Base-by-base conservation (phyloP, 1,140 invertebrate species). In the Laodelphax striatellus region DNA sequence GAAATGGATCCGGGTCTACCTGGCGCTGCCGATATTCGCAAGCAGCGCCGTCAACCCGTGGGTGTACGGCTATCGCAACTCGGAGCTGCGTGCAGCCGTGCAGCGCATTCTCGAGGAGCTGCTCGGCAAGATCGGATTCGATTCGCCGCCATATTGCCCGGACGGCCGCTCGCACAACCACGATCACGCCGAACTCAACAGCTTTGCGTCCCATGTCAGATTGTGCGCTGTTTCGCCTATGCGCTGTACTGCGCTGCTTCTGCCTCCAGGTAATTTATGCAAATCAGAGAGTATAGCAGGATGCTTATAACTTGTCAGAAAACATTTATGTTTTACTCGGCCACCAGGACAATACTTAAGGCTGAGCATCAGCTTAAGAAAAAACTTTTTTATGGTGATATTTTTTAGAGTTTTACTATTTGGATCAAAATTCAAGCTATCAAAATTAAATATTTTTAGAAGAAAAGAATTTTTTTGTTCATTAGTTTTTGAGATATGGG, bases 51-150 rank as follows among this genome's bases (percentile, higher is more conserved):
- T 79, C 14, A 85, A 86, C 66, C 83, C 83, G 0, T 85, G 82
- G 82, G 75, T 85, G 10, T 86, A 86, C 65, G 82, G 82, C 0
- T 86, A 81, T 68, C 77, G 82, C 59, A 83, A 82, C 62, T 76
- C 78, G 0, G 82, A 85, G 65, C 79, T 86, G 66, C 75, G 82
- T 17, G 66, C 76, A 0, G 82, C 81, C 5, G 82, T 82, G 2
- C 73, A 78, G 2, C 75, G 79, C 52, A 78, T 83, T 6, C 69
- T 80, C 0, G 78, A 63, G 52, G 62, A 66, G 11, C n/a, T 70
- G 5, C 53, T 70, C 41, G 65, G 66, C 14, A 67, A 67, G 52
- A 53, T 73, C n/a, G 65, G 68, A 0, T 60, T 65, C 8, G 57
- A 53, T 13, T 46, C 58, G 0, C 50, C 63, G 1, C 63, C 58